These are phyloP conservation scores for Limnephilus marmoratus DNA, from an alignment of 2,888 invertebrate genomes.

Conservation along the genomic window DNA sequence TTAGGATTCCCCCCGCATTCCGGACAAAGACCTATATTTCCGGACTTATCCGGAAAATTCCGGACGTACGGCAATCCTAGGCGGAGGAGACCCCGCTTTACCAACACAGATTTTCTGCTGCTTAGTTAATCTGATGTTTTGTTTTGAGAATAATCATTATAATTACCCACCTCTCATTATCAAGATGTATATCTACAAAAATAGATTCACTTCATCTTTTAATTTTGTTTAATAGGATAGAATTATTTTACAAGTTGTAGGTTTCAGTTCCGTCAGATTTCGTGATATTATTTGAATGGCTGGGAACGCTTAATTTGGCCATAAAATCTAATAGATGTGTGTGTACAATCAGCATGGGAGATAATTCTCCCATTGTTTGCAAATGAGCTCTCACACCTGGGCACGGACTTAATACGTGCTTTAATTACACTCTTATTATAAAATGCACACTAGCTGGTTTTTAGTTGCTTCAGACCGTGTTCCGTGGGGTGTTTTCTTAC, in stretches of 20 bases:
- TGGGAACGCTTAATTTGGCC: conserved; percentile 25
- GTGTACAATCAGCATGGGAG: conserved; percentile 15
- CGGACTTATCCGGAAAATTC: no score
- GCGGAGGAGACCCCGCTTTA: no score
- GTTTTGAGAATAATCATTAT: neutral
- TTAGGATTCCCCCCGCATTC: no score
- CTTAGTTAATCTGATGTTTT: neutral
- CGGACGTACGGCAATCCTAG: no score
- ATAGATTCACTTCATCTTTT: neutral
- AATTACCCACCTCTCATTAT: no score
- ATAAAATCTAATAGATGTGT: conserved; percentile 7
- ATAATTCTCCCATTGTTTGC: conserved; percentile 27
- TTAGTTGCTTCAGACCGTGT: neutral
- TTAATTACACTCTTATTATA: conserved; percentile 9
- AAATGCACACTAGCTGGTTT: neutral
- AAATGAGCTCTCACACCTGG: conserved; percentile 20
- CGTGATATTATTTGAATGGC: neutral
- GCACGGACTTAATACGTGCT: conserved; percentile 4
- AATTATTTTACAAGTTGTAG: neutral
- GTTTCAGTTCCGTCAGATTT: neutral
- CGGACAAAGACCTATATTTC: no score
- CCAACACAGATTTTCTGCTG: neutral
- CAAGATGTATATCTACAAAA: neutral
- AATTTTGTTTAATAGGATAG: neutral
- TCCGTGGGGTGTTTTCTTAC: neutral